Conservation (phyloP, 2,113 vertebrate genomes). For the Sinocyclocheilus anshuiensis region DNA sequence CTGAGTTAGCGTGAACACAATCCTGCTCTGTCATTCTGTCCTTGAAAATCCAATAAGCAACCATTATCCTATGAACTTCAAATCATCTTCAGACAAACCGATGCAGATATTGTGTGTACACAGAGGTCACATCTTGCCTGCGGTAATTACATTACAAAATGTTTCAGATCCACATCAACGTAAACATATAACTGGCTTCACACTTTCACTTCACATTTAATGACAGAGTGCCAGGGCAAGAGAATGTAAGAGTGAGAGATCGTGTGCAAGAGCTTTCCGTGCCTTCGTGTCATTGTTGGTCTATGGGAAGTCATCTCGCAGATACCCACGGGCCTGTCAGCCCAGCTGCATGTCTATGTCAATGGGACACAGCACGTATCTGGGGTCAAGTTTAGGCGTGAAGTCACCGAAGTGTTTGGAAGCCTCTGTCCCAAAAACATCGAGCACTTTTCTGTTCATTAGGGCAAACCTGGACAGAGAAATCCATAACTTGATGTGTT, state of each 20-base stretch:
- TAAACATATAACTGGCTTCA: slow-evolving; percentile 17
- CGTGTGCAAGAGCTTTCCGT: slow-evolving; percentile 23
- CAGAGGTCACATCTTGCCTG: background rate
- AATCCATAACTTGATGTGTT: slow-evolving; percentile 2
- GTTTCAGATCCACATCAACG: slow-evolving; percentile 19
- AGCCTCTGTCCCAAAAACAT: slow-evolving; percentile 91
- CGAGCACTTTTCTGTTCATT: slow-evolving; percentile 91
- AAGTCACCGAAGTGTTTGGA: slow-evolving; percentile 89
- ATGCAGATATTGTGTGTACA: background rate
- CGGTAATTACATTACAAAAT: slow-evolving; percentile 19
- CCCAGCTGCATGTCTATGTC: slow-evolving; percentile 78
- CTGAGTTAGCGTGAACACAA: background rate
- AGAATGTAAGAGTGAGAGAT: background rate
- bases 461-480: slow-evolving; percentile 84
- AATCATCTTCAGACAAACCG: background rate
- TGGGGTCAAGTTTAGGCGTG: slow-evolving; percentile 86
- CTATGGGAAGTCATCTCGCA: background rate
- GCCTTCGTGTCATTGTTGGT: slow-evolving; percentile 5
- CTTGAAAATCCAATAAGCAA: slow-evolving; percentile 15
- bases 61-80: background rate
- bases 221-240: background rate
- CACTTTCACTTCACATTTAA: slow-evolving; percentile 24
- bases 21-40: background rate
- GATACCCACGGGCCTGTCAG: slow-evolving; percentile 65
- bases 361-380: slow-evolving; percentile 75